Conservation (phyloP, 2,797 vertebrate genomes). For the Tauraco hartlaubi region DNA sequence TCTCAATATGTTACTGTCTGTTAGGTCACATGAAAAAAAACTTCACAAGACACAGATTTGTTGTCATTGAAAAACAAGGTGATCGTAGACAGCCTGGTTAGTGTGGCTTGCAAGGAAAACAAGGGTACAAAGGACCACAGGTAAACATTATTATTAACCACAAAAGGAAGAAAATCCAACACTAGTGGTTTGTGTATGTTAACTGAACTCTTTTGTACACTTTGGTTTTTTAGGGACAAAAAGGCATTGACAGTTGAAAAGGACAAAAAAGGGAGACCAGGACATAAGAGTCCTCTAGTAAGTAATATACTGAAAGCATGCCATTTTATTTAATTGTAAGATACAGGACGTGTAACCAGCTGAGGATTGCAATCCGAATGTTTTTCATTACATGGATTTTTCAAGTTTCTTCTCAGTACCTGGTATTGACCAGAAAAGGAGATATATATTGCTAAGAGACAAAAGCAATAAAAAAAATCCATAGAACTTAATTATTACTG, state of each 20-base stretch:
- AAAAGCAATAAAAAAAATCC: neutral
- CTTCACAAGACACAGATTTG: neutral
- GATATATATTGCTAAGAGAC: neutral
- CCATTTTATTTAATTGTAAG: neutral
- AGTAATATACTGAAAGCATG: neutral
- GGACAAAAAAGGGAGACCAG: neutral
- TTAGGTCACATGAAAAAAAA: neutral
- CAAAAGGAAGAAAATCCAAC: neutral
- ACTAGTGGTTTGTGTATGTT: neutral
- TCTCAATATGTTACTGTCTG: neutral
- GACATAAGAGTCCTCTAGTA: neutral
- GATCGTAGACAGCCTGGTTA: neutral
- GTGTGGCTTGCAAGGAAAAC: neutral
- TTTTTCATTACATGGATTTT: neutral
- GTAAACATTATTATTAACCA: neutral
- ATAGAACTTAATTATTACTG: neutral
- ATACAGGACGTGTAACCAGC: neutral
- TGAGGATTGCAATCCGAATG: neutral
- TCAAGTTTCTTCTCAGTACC: neutral
- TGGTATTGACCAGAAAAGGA: neutral
- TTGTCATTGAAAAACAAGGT: slow-evolving; percentile 11
- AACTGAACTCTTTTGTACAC: neutral
- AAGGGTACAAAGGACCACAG: slow-evolving; percentile 41
- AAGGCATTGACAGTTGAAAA: neutral
- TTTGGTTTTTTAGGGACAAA: neutral